Percentiles rank a stretch among this genome's conserved stretches.
Evolutionary conservation across 1,140 invertebrate genomes (phyloP).

Genomic region (Tyrophagus putrescentiae): DNA sequence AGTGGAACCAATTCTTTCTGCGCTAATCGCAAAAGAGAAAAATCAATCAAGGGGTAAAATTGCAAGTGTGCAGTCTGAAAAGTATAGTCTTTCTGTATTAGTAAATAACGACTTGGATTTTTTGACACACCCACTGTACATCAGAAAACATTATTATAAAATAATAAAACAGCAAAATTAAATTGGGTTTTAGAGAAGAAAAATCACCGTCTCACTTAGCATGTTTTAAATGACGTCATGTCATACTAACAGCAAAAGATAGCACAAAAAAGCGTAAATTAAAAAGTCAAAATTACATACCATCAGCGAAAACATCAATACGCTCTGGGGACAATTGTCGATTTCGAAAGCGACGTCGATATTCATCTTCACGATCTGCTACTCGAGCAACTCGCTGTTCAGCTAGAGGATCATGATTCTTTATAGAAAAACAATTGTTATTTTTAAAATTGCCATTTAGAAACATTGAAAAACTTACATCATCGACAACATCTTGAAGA

Average conservation of each 20-base stretch:
- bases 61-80: no score
- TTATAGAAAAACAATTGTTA: conserved; percentile 8
- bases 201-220: conserved; percentile 3
- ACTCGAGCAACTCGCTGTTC: conserved; percentile 69
- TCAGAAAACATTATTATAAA: not conserved
- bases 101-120: not conserved
- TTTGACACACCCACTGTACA: no score
- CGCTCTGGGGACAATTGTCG: conserved; percentile 90
- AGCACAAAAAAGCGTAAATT: conserved; percentile 6
- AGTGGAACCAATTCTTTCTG: not conserved
- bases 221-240: conserved; percentile 13
- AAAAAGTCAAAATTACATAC: conserved; percentile 43
- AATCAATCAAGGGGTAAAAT: not conserved
- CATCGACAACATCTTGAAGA: conserved; percentile 69
- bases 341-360: conserved; percentile 64
- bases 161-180: not conserved
- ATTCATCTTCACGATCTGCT: conserved; percentile 91
- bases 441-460: not conserved
- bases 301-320: conserved; percentile 91
- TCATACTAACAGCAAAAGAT: conserved; percentile 5
- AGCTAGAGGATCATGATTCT: conserved; percentile 94
- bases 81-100: conserved; percentile 11
- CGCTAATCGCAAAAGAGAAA: not conserved
- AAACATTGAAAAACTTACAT: conserved; percentile 29
- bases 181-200: not conserved